Base-by-base conservation (phyloP, 2,888 invertebrate species). In the Macropis europaea region DNA sequence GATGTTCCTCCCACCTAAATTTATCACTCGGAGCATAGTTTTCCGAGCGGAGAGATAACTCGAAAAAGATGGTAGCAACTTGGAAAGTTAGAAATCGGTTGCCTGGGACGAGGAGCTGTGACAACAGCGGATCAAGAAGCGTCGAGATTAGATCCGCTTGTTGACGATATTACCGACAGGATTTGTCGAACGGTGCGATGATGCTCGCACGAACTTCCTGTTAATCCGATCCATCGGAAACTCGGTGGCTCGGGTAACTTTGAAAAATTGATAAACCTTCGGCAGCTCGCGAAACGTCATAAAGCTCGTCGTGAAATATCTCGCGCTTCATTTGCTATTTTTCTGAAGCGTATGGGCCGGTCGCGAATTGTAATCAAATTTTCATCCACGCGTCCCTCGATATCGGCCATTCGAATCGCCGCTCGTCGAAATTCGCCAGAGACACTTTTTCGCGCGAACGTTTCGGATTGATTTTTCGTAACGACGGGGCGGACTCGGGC, bases 91-190 rank as follows among this genome's bases (percentile, higher is more conserved):
- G 30, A 32, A 15, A 52, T n/a, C 36, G 19, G 34, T 19, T 36
- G 32, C 19, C 62, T 38, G 40, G 36, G 32, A 34, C 34, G 60
- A 17, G 60, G 50, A 48, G 47, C 63, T 48, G 40, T 32, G 73
- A 54, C 66, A 66, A 66, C 66, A 45, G 59, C 34, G 77, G 68
- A 75, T 77, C 72, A 75, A 61, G 59, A 59, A 61, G 64, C 42
- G 61, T 68, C 45, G 42, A 59, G 73, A 75, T 75, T 71, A 64
- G 47, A 72, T 67, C 38, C 45, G n/a, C 34, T 32, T 38, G 75
- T 64, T 57, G 77, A 59, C 48, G 50, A 54, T 67, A 78, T 68
- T 72, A 76, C 50, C 59, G 38, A 52, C 38, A 34, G 42, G 61
- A 45, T 40, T 47, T 15, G 28, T 40, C 30, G 38, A 42, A 43